Base-by-base conservation (phyloP, 2,113 vertebrate species). In the Oreocharis arfaki region DNA sequence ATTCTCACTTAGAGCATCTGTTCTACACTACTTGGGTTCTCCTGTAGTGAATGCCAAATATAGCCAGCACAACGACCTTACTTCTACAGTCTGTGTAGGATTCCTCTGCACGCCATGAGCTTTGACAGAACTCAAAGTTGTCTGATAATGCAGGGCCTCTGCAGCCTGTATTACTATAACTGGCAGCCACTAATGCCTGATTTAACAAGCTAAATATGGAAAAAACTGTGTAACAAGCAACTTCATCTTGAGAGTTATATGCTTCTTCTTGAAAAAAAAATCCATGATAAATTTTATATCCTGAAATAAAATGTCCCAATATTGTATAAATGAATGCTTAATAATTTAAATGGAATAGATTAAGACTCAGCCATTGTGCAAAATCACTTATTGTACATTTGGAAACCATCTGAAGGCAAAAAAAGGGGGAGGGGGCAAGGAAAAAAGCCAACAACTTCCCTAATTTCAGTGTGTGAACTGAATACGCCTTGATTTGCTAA, bases 321-420 rank as follows among this genome's bases (percentile, higher is more conserved):
- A 80, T n/a, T 70, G 55, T 65, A 92, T 78, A 91, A 78, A 77
- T 84, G 24, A 73, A 75, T 84, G 49, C 1, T 94, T 89, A 95
- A 91, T 92, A 93, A 93, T 92, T 95, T 30, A 95, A 77, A 60
- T n/a, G 16, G 22, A 95, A 96, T 93, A 87, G 94, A 94, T 80
- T 89, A 76, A 87, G 64, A 90, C 7, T 84, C 77, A 73, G 37
- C 3, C 41, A 41, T 30, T 94, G 41, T 71, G n/a, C 20, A 90
- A 84, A 87, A 53, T 14, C 6, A 79, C 87, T 92, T 87, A 68
- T 39, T 94, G 50, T 60, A n/a, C 22, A 63, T 90, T 92, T 83
- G 55, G 57, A 84, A 87, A 84, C 68, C 22, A 81, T 91, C 11
- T 78, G 68, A 86, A 35, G 15, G 22, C 67, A 50, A 70, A 71